Evolutionary conservation across 2,888 invertebrate genomes (phyloP).

Genomic region (Dastarcus helophoroides): DNA sequence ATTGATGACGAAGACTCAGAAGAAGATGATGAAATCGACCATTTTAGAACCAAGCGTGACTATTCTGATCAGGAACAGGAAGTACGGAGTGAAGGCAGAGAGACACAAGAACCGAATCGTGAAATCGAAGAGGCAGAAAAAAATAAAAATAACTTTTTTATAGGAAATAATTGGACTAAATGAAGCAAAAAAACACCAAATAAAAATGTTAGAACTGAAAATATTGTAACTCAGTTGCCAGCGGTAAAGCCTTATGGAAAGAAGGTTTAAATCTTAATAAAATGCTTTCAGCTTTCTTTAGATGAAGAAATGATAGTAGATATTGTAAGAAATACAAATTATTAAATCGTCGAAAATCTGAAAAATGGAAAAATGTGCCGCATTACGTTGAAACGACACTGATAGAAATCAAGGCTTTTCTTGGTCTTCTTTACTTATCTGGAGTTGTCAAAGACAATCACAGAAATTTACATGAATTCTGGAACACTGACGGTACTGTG

Average conservation of each 20-base stretch:
- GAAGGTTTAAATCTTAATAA: conserved; percentile 3
- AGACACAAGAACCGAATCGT: no score
- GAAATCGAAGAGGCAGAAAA: no score
- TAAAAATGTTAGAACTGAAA: conserved; percentile 3
- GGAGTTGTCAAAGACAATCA: conserved; percentile 19
- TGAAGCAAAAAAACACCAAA: conserved; percentile 3
- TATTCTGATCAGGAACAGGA: no score
- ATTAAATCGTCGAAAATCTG: conserved; percentile 7
- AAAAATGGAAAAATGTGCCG: background rate
- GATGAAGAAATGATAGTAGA: conserved; percentile 6
- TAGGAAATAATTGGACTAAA: conserved; percentile 6
- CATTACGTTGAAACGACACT: background rate
- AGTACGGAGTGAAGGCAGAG: no score
- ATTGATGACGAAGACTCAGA: no score
- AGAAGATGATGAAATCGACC: no score
- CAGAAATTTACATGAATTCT: conserved; percentile 19
- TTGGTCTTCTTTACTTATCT: conserved; percentile 24
- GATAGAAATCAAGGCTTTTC: conserved; percentile 23
- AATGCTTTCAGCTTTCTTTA: conserved; percentile 5
- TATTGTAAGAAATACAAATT: conserved; percentile 8
- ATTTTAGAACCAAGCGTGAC: no score
- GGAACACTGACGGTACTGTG: conserved; percentile 19
- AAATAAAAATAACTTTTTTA: conserved; percentile 2
- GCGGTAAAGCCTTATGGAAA: conserved; percentile 8
- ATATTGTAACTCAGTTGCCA: conserved; percentile 8